Evolutionary conservation across 2,797 vertebrate genomes (phyloP).

Genomic region (Peromyscus nudipes): DNA sequence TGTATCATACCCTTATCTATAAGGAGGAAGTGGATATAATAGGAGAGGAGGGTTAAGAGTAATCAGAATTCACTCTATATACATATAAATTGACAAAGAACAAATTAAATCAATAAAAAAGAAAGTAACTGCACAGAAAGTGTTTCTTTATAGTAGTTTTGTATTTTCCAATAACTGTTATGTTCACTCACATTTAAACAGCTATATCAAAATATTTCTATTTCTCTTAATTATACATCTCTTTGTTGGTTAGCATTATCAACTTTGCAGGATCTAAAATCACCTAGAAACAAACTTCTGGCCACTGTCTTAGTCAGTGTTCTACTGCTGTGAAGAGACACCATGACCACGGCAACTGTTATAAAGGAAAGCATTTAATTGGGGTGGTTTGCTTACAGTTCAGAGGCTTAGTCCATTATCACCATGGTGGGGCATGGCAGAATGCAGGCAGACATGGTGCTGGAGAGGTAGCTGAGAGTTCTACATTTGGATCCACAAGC

Average conservation of each 20-base stretch:
- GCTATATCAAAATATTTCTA: not conserved
- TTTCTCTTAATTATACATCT: not conserved
- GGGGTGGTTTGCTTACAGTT: not conserved
- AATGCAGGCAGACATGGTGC: not conserved
- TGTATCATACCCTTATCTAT: not conserved
- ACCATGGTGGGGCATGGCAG: not conserved
- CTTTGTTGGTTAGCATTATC: not conserved
- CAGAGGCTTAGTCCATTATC: not conserved
- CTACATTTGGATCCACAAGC: not conserved
- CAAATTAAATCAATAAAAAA: not conserved
- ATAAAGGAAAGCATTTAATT: not conserved
- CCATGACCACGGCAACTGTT: not conserved
- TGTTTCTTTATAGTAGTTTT: not conserved
- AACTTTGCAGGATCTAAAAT: not conserved
- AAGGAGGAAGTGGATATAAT: too few relatives aligned
- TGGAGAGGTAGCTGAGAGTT: not conserved
- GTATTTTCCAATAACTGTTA: not conserved
- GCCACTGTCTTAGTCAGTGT: not conserved
- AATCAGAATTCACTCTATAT: not conserved
- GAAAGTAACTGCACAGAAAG: not conserved
- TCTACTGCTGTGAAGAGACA: too few relatives aligned
- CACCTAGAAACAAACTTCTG: not conserved
- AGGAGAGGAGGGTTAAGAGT: too few relatives aligned
- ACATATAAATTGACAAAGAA: too few relatives aligned
- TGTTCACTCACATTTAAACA: not conserved